phyloP scores from a whole-genome alignment of 1,140 invertebrate species.

The Neodiprion lecontei region DNA sequence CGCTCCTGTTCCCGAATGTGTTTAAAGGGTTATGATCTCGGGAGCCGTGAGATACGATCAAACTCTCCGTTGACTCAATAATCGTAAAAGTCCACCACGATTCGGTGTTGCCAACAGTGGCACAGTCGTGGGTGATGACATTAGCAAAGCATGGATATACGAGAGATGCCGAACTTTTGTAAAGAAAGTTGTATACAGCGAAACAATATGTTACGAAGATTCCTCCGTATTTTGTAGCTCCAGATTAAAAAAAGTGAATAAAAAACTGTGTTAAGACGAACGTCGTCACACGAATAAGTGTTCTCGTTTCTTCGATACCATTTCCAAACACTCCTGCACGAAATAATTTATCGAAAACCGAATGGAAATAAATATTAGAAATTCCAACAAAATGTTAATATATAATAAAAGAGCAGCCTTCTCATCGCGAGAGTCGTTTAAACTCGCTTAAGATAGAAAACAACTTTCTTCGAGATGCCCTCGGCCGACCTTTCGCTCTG shows the following conservation, averaged over 20 bases:
- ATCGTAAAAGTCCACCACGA: not conserved
- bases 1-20: conserved; percentile 9
- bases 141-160: not conserved
- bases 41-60: not conserved
- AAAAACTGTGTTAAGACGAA: not conserved
- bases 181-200: not conserved
- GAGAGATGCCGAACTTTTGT: not conserved
- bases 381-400: not conserved
- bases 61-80: not conserved
- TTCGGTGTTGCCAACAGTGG: not conserved
- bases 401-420: not conserved
- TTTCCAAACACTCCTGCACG: not conserved
- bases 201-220: not conserved
- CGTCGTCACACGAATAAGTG: not conserved
- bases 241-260: not conserved
- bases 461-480: conserved; percentile 4
- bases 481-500: not conserved
- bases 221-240: not conserved
- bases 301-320: not conserved
- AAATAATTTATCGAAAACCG: not conserved
- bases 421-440: not conserved
- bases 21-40: conserved; percentile 10
- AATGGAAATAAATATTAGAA: not conserved
- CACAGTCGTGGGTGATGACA: not conserved
- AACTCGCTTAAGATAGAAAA: conserved; percentile 1